Evolutionary conservation across 2,797 vertebrate genomes (phyloP).

Genomic region (Neopelma chrysocephalum): DNA sequence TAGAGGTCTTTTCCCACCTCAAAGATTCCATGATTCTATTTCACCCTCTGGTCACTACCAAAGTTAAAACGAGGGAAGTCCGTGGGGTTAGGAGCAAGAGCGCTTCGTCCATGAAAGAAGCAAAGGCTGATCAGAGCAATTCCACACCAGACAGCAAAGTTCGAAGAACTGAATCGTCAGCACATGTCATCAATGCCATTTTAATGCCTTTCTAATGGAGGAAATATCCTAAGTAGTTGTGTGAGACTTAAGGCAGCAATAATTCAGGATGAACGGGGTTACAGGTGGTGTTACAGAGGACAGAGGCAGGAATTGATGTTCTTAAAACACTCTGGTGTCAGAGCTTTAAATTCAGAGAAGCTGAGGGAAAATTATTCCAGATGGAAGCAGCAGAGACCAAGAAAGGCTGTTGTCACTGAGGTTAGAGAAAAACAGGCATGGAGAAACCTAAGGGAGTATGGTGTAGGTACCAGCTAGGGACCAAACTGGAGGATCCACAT

Average conservation of each 20-base stretch:
- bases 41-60: background rate
- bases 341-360: background rate
- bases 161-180: background rate
- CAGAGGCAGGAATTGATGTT: background rate
- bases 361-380: background rate
- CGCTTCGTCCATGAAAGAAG: accelerated
- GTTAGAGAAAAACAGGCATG: background rate
- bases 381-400: background rate
- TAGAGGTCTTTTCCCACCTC: background rate
- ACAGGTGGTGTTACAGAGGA: background rate
- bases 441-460: background rate
- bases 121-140: background rate
- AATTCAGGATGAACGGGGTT: background rate
- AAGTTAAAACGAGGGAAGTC: background rate
- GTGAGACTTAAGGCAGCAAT: background rate
- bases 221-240: background rate
- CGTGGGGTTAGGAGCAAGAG: background rate
- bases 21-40: background rate
- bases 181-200: background rate
- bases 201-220: background rate
- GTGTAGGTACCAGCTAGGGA: background rate
- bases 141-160: too few species aligned
- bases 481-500: background rate
- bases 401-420: background rate
- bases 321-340: background rate